A percentile compares a stretch with the other conserved stretches of the same genome.
These are phyloP conservation scores for Lemur catta DNA, from an alignment of 2,797 vertebrate genomes.

Conservation along the genomic window DNA sequence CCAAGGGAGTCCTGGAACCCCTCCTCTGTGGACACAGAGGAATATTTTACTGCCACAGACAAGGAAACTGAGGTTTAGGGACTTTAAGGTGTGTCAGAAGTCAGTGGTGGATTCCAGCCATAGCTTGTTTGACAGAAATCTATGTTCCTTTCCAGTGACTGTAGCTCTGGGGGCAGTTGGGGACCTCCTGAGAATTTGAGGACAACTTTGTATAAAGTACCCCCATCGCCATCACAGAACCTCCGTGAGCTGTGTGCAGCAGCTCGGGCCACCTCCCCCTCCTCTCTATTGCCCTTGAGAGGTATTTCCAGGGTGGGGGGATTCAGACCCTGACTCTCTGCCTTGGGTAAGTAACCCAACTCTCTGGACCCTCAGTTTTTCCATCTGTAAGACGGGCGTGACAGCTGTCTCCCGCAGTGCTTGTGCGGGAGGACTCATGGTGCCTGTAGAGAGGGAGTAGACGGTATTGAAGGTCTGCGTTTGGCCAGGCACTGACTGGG, in stretches of 20 bases:
- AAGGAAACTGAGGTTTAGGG: constrained; percentile 5
- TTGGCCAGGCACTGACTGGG: not conserved
- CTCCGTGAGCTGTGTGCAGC: not conserved
- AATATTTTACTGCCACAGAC: not conserved
- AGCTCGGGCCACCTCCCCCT: not conserved
- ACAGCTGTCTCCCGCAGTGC: not conserved
- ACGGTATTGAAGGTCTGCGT: not conserved
- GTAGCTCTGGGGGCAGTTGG: not conserved
- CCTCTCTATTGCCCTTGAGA: not conserved
- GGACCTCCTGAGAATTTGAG: not conserved
- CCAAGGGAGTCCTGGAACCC: not conserved
- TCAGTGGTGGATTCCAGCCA: not conserved
- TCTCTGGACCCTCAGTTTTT: not conserved
- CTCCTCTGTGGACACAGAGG: not conserved
- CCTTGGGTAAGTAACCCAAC: not conserved
- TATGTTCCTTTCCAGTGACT: not conserved
- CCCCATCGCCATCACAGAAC: not conserved
- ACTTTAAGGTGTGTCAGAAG: not conserved
- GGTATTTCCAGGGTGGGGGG: not conserved
- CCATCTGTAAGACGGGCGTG: not conserved
- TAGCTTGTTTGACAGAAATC: not conserved
- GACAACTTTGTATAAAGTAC: not conserved
- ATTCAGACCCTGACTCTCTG: not conserved
- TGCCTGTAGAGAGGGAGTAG: not conserved
- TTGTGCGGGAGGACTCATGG: not conserved